Conservation (phyloP, 2,113 vertebrate species). For the Phycodurus eques region DNA sequence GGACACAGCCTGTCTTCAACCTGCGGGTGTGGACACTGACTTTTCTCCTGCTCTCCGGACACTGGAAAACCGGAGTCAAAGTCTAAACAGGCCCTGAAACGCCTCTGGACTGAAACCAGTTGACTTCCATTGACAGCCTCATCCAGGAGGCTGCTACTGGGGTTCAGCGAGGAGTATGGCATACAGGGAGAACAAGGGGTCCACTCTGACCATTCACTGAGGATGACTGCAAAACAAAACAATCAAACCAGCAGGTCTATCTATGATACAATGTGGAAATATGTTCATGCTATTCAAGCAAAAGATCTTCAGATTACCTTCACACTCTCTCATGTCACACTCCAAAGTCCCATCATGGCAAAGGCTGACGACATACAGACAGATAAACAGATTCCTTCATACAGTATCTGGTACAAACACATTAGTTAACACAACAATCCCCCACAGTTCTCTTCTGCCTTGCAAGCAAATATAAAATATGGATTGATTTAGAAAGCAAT, state of each 20-base stretch:
- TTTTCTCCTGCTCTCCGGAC: slow-evolving; percentile 24
- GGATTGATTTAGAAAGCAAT: neutral
- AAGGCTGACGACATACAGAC: slow-evolving; percentile 62
- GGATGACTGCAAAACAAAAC: slow-evolving; percentile 55
- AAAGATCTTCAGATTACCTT: slow-evolving; percentile 67
- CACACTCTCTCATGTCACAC: slow-evolving; percentile 78
- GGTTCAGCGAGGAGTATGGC: slow-evolving; percentile 30
- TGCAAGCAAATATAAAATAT: neutral
- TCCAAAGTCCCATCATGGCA: slow-evolving; percentile 76
- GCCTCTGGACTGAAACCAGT: slow-evolving; percentile 74
- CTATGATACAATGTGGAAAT: neutral
- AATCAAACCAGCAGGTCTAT: neutral
- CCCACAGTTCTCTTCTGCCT: neutral
- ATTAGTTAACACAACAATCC: neutral
- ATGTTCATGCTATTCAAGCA: neutral
- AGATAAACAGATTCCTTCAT: neutral
- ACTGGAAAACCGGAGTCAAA: slow-evolving; percentile 73
- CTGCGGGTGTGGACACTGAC: slow-evolving; percentile 65
- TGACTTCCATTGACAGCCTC: neutral
- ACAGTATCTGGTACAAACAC: neutral
- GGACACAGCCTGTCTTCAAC: slow-evolving; percentile 76
- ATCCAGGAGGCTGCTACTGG: neutral
- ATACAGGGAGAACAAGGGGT: slow-evolving; percentile 80
- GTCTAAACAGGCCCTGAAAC: slow-evolving; percentile 81
- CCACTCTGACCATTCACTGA: slow-evolving; percentile 86